Evolutionary conservation across 2,113 vertebrate genomes (phyloP), one percentile per base, ranked within the genome.

Genomic region (Maccullochella peelii): DNA sequence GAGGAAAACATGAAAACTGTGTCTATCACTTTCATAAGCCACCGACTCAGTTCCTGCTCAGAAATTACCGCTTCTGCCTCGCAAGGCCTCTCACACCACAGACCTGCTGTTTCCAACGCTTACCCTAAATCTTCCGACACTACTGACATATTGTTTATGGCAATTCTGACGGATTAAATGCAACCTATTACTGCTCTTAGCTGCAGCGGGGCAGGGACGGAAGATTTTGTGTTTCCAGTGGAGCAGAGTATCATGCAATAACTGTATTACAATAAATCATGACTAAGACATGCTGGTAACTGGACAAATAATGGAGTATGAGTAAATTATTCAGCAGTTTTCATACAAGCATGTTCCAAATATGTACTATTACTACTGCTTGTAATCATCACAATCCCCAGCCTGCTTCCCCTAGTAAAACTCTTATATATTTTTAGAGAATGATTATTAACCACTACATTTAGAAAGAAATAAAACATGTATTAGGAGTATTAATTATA

Each of bases 41-140:
- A 38, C 16, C 25, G 81, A 73, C 84, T 81, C 73, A 79, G 86
- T 86, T 92, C 86, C 88, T 88, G 68, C 65, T 89, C 6, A 73
- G 50, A 92, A 82, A 89, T 57, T 1, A 82, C 68, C 42, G 42
- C 49, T 70, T 74, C 62, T 83, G 66, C 79, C 63, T 73, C 4
- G 8, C 61, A 8, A 57, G 59, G 68, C 6, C 70, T 88, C 65
- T 77, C 40, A 36, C 75, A 55, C 62, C 81, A 63, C 79, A 50
- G 42, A 55, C 65, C 62, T 63, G 73, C 66, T 42, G 72, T 88
- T 88, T 77, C 74, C 79, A 82, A 4, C 7, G 20, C 80, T 86
- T 12, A 52, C 25, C 30, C 54, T 74, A 54, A 83, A 82, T 72
- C 67, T 52, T 69, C 72, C 8, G 8, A 79, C 71, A 75, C 61